A percentile compares a stretch with the other conserved stretches of the same genome.
Evolutionary conservation across 2,113 vertebrate species (phyloP).

Genomic region (Paralichthys olivaceus): DNA sequence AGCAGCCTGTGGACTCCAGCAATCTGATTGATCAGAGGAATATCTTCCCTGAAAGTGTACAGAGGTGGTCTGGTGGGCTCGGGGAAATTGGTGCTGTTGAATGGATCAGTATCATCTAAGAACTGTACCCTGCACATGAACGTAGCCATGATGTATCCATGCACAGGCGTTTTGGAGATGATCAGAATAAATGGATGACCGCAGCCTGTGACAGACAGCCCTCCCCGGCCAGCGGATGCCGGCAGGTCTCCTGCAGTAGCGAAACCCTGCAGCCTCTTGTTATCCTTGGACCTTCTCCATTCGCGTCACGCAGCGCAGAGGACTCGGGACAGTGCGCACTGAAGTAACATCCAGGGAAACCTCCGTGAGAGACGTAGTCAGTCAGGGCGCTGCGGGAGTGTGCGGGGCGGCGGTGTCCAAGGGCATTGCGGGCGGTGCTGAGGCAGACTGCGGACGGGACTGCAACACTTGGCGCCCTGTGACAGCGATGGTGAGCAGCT

Average conservation of each 20-base stretch:
- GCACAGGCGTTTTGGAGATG: constrained; percentile 69
- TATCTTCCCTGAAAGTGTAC: constrained; percentile 94
- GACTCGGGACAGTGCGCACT: constrained; percentile 38
- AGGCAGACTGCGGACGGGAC: constrained; percentile 78
- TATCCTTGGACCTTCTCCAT: constrained; percentile 73
- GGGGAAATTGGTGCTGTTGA: constrained; percentile 97
- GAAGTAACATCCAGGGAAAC: constrained; percentile 43
- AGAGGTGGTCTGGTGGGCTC: constrained; percentile 93
- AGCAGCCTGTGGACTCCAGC: constrained; percentile 93
- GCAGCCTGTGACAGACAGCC: constrained; percentile 35
- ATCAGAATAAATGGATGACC: constrained; percentile 62
- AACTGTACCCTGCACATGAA: constrained; percentile 94
- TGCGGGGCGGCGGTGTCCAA: constrained; percentile 67
- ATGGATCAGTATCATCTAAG: constrained; percentile 97
- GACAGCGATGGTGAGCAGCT: constrained; percentile 66
- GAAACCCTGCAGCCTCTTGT: constrained; percentile 64
- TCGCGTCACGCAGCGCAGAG: constrained; percentile 54
- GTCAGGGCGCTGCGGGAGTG: constrained; percentile 39
- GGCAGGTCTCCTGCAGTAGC: constrained; percentile 70
- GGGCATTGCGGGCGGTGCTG: constrained; percentile 80
- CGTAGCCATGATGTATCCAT: constrained; percentile 94
- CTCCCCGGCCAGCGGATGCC: constrained; percentile 36
- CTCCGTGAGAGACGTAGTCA: constrained; percentile 22
- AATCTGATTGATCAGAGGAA: constrained; percentile 93
- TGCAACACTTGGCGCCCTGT: constrained; percentile 74